These are phyloP conservation scores for Tachuris rubrigastra DNA, from an alignment of 2,113 vertebrate species.

Conservation along the genomic window DNA sequence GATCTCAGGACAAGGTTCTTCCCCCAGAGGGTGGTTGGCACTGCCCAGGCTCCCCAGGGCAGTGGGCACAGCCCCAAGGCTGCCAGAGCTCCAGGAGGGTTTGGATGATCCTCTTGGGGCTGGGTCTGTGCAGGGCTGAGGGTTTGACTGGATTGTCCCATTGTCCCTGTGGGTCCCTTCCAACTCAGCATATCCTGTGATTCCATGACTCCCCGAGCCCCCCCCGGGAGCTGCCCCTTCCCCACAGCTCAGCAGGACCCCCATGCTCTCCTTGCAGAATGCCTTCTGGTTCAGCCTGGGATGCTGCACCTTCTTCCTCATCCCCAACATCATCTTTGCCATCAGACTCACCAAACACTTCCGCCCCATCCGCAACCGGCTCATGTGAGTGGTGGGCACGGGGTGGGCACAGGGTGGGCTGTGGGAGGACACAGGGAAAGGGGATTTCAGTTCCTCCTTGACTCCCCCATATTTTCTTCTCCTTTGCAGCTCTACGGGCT, in stretches of 20 bases:
- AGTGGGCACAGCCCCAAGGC: not conserved
- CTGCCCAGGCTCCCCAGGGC: not conserved
- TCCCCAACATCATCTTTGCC: conserved; percentile 88
- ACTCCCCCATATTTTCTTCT: not conserved
- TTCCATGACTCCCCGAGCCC: not conserved
- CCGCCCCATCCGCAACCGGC: conserved; percentile 74
- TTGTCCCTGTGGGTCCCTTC: not conserved
- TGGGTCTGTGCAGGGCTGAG: not conserved
- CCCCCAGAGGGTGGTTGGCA: not conserved
- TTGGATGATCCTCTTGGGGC: not conserved
- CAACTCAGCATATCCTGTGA: not conserved
- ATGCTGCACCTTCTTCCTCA: conserved; percentile 85
- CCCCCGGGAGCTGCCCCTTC: not conserved
- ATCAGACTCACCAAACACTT: conserved; percentile 89
- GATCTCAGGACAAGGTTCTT: not conserved
- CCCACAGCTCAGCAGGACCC: accelerated
- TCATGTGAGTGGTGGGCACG: conserved; percentile 49
- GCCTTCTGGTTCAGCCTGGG: conserved; percentile 96
- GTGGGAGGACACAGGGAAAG: too few relatives aligned
- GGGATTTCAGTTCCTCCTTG: not conserved
- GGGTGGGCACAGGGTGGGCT: accelerated
- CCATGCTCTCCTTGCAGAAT: conserved; percentile 72
- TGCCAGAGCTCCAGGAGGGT: not conserved
- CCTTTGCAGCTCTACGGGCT: conserved; percentile 68
- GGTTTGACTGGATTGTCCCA: not conserved